Percentiles rank a stretch among this genome's conserved stretches.
Conservation (phyloP, 1,140 invertebrate genomes). For the Liolophura sinensis region DNA sequence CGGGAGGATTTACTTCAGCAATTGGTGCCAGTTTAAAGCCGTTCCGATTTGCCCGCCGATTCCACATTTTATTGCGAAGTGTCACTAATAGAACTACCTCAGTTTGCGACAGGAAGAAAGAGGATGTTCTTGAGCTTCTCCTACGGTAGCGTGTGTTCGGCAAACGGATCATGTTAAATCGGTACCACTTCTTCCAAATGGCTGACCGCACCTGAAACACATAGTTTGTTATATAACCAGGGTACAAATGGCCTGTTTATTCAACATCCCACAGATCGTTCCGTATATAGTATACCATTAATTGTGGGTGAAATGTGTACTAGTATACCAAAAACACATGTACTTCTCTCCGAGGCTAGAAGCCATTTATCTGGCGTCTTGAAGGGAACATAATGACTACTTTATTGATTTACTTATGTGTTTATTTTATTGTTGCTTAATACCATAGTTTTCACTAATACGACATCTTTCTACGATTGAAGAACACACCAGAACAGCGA, state of each 20-base stretch:
- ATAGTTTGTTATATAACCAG: not conserved
- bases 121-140: constrained; percentile 40
- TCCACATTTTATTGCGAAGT: constrained; percentile 29
- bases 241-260: not conserved
- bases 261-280: not conserved
- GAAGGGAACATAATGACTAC: no score
- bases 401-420: not conserved
- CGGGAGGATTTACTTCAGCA: no score
- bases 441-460: no score
- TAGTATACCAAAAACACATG: not conserved
- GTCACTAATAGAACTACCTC: constrained; percentile 36
- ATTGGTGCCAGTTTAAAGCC: no score
- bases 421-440: no score
- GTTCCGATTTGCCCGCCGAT: constrained; percentile 4
- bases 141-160: constrained; percentile 27
- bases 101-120: constrained; percentile 39
- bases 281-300: not conserved
- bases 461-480: no score
- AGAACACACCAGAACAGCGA: no score
- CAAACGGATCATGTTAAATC: constrained; percentile 34
- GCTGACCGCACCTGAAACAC: constrained; percentile 38
- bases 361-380: not conserved
- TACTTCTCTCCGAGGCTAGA: not conserved
- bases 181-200: constrained; percentile 45
- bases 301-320: not conserved